phyloP scores from a whole-genome alignment of 1,140 invertebrate species.

The Oedothorax gibbosus region DNA sequence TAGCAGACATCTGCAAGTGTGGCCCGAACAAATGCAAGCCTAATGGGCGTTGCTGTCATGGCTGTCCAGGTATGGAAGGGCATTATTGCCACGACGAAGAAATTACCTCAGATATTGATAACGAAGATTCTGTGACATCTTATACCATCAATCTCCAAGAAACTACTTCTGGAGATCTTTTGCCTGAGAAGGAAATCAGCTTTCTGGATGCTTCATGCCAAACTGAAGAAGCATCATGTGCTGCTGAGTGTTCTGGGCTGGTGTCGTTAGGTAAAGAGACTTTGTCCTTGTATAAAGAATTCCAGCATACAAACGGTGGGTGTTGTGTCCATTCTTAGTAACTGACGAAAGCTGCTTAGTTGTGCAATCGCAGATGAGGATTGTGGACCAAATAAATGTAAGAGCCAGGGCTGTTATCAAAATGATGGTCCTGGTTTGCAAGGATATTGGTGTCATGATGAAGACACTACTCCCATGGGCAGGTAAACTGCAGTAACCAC shows the following conservation, averaged over 20 bases:
- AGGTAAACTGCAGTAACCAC: too few species aligned
- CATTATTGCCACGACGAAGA: conserved; percentile 31
- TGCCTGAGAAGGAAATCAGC: not conserved
- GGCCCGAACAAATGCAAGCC: conserved; percentile 53
- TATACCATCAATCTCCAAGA: conserved; percentile 22
- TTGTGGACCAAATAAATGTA: conserved; percentile 54
- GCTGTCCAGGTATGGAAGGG: conserved; percentile 49
- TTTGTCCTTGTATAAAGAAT: conserved; percentile 33
- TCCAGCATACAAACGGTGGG: conserved; percentile 17
- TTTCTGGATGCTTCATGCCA: conserved; percentile 36
- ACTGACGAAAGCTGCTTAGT: too few species aligned
- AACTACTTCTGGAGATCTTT: not conserved
- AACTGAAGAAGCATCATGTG: conserved; percentile 25
- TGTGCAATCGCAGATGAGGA: too few species aligned
- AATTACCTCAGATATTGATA: not conserved
- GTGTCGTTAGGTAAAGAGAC: conserved; percentile 20
- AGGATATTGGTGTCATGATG: conserved; percentile 32
- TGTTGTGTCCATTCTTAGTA: conserved; percentile 48
- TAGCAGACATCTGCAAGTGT: conserved; percentile 58
- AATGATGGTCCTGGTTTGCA: conserved; percentile 46
- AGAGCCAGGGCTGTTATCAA: conserved; percentile 21
- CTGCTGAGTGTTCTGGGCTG: conserved; percentile 19
- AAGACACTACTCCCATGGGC: not conserved
- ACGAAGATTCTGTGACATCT: not conserved
- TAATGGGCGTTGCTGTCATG: conserved; percentile 33